phyloP scores from a whole-genome alignment of 1,140 invertebrate genomes.

The Diprion similis region DNA sequence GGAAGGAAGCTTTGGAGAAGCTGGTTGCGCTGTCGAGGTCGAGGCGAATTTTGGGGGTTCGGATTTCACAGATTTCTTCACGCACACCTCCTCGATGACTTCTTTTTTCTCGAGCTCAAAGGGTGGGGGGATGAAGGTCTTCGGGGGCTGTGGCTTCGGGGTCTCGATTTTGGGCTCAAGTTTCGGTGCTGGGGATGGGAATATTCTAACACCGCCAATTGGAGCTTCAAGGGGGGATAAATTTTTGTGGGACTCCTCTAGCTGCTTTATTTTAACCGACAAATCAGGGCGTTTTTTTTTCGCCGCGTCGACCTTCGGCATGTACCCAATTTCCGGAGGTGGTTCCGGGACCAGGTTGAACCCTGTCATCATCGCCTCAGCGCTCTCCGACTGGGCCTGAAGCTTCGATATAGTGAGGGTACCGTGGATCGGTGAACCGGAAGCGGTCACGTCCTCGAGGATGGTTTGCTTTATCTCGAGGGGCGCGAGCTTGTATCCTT shows the following conservation, averaged over 20 bases:
- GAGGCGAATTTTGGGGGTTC: constrained; percentile 19
- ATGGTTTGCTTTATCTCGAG: constrained; percentile 48
- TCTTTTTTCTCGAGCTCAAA: constrained; percentile 44
- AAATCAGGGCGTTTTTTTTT: constrained; percentile 63
- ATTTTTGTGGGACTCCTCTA: constrained; percentile 68
- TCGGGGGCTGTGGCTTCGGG: constrained; percentile 36
- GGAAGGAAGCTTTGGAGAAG: constrained; percentile 12
- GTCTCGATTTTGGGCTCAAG: constrained; percentile 37
- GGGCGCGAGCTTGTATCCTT: constrained; percentile 48
- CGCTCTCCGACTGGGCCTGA: constrained; percentile 52
- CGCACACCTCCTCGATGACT: constrained; percentile 29
- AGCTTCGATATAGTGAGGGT: constrained; percentile 50
- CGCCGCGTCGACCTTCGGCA: constrained; percentile 61
- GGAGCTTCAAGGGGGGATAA: constrained; percentile 67
- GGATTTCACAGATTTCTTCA: constrained; percentile 31
- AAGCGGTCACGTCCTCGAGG: constrained; percentile 50
- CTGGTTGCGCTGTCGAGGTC: not conserved
- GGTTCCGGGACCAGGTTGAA: constrained; percentile 73
- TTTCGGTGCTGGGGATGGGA: constrained; percentile 56
- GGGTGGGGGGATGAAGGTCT: constrained; percentile 39
- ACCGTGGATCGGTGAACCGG: constrained; percentile 48
- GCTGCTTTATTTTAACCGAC: constrained; percentile 67
- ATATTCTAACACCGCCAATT: constrained; percentile 69
- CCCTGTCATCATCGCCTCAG: constrained; percentile 55
- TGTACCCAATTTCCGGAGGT: constrained; percentile 75